A percentile compares a stretch with the other conserved stretches of the same genome.
phyloP scores from a whole-genome alignment of 1,140 invertebrate genomes.

The Maconellicoccus hirsutus region DNA sequence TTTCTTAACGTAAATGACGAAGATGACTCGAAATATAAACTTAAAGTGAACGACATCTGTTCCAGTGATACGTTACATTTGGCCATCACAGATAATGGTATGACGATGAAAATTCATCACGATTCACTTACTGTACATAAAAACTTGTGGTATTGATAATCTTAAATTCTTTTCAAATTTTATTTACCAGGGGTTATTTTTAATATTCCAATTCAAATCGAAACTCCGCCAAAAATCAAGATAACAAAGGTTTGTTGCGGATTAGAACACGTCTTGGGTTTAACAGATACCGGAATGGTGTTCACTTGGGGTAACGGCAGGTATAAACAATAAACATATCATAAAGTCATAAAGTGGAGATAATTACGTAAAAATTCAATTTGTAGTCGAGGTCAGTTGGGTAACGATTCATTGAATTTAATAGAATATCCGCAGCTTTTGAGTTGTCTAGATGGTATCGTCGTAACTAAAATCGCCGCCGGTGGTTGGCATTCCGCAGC shows the following conservation, averaged over 20 bases:
- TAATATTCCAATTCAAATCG: slow-evolving; percentile 23
- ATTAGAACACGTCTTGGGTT: slow-evolving; percentile 61
- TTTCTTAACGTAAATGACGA: not conserved
- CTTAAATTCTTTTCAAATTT: no score
- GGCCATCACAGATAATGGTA: slow-evolving; percentile 23
- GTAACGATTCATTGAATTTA: slow-evolving; percentile 54
- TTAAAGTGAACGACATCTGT: slow-evolving; percentile 6
- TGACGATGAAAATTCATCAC: no score
- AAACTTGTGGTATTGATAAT: no score
- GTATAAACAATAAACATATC: slow-evolving; percentile 40
- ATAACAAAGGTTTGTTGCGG: slow-evolving; percentile 54
- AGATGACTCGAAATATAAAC: not conserved
- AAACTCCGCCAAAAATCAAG: slow-evolving; percentile 22
- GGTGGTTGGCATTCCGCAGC: slow-evolving; percentile 77
- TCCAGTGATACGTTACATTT: slow-evolving; percentile 25
- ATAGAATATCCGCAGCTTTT: slow-evolving; percentile 49
- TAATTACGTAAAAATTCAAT: slow-evolving; percentile 27
- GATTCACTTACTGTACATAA: no score
- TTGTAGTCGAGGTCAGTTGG: slow-evolving; percentile 69
- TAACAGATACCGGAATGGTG: slow-evolving; percentile 57
- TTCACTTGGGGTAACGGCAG: slow-evolving; percentile 70
- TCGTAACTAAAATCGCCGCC: slow-evolving; percentile 50
- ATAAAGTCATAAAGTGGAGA: no score
- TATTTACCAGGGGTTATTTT: slow-evolving; percentile 20
- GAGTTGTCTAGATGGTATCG: slow-evolving; percentile 58